These are phyloP conservation scores for Oligia latruncula DNA, from an alignment of 2,888 invertebrate genomes.

Conservation along the genomic window DNA sequence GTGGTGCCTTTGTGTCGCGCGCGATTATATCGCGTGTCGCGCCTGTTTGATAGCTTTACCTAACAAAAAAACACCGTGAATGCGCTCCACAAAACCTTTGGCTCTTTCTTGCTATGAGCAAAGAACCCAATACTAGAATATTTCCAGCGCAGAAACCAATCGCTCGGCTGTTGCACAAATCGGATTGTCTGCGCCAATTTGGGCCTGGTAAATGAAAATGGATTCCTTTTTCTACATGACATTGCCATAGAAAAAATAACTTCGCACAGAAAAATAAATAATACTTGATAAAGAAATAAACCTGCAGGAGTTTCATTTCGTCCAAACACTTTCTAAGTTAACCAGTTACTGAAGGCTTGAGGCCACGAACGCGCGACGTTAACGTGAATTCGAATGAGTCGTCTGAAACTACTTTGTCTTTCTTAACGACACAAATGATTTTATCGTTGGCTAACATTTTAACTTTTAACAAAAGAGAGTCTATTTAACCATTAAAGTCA, in stretches of 20 bases:
- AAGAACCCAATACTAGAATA: background rate
- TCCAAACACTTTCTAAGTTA: background rate
- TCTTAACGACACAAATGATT: slow-evolving; percentile 2
- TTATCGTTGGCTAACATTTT: background rate
- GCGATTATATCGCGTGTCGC: too few relatives aligned
- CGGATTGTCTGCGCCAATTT: slow-evolving; percentile 5
- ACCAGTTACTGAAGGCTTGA: background rate
- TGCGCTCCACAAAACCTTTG: background rate
- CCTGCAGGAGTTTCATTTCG: background rate
- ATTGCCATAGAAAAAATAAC: background rate
- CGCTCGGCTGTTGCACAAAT: slow-evolving; percentile 1
- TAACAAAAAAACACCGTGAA: too few relatives aligned
- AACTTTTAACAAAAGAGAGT: slow-evolving; percentile 10
- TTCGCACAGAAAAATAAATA: too few relatives aligned
- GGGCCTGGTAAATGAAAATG: background rate
- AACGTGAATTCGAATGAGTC: background rate
- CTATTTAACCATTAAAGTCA: slow-evolving; percentile 9
- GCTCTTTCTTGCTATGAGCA: background rate
- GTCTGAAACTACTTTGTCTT: slow-evolving; percentile 4
- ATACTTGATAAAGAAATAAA: background rate
- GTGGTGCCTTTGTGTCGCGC: too few relatives aligned
- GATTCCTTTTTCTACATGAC: background rate
- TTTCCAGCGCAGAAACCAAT: background rate
- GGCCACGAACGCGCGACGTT: background rate
- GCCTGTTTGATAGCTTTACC: too few relatives aligned